Conservation (phyloP, 2,797 vertebrate species). For the Coregonus suidteri region DNA sequence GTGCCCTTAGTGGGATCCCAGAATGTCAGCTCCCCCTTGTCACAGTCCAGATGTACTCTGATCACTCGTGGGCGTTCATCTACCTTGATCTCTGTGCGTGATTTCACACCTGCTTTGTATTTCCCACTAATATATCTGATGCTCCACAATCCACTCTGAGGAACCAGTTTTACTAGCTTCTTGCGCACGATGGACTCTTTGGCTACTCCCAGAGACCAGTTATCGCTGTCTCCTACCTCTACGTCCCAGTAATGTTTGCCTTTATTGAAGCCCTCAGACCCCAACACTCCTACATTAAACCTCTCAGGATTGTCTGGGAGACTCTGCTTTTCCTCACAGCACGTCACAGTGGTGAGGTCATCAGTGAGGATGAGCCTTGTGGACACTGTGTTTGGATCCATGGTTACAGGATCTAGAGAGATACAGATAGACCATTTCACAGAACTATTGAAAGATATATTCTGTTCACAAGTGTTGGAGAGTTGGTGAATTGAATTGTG, state of each 20-base stretch:
- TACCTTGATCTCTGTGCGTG: neutral
- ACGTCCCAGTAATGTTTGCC: conserved; percentile 5
- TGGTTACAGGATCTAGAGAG: neutral
- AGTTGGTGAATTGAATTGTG: too few relatives aligned
- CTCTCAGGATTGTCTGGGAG: conserved; percentile 1
- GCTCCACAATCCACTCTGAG: conserved; percentile 8
- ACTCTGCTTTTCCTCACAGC: neutral
- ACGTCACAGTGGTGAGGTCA: conserved; percentile 6
- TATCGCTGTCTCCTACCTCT: conserved; percentile 6
- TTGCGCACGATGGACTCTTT: neutral
- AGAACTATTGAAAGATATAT: neutral
- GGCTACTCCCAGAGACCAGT: conserved; percentile 10
- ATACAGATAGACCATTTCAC: neutral
- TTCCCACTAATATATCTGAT: conserved; percentile 4
- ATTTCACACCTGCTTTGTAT: conserved; percentile 10
- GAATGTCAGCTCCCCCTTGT: conserved; percentile 2
- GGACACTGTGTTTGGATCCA: conserved; percentile 13
- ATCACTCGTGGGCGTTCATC: neutral
- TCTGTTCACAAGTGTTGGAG: neutral
- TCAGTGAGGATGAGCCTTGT: neutral
- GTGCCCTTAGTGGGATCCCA: neutral
- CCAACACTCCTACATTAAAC: neutral
- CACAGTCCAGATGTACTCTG: neutral
- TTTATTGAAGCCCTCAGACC: conserved; percentile 2
- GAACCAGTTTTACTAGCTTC: neutral